Base-by-base conservation (phyloP, 2,113 vertebrate genomes). In the Noturus placidus region DNA sequence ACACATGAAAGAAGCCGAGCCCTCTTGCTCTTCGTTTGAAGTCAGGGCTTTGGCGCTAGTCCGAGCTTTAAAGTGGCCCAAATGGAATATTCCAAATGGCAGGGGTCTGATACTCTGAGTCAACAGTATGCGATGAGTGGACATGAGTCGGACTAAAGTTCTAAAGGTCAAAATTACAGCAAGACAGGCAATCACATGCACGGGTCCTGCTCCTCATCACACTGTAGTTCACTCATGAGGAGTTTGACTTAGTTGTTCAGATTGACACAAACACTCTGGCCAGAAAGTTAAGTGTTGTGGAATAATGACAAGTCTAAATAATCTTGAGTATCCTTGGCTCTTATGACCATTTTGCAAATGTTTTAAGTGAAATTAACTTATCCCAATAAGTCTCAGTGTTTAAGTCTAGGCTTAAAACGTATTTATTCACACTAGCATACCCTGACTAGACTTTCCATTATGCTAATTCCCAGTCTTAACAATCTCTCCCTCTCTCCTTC, bases 21-120 rank as follows among this genome's bases (percentile, higher is more conserved):
- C 83, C 86, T 84, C 83, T 61, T 87, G 54, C 7, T n/a, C 74
- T 89, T 92, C 93, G 70, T 94, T 95, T 95, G 94, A 94, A 94
- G 94, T 93, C 87, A 38, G 78, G 46, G 67, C 81, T 84, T 81
- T 72, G 65, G 56, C 22, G 50, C 38, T 42, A 19, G 57, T 82
- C 30, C 35, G 20, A 42, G 54, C 63, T 27, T 77, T 77, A 78
- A 76, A 79, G 61, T 86, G 15, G 61, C 72, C 77, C 5, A n/a
- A 87, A 72, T 57, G 74, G 86, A 89, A 87, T 85, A 90, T 86
- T 78, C 83, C 42, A 79, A 87, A 72, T 65, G 77, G 56, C 25
- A 82, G 13, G 38, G 61, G 33, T 30, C 42, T 83, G 67, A 65
- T 67, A 65, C 54, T 52, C 33, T 27, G 50, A 88, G 33, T 69